Conservation (phyloP, 2,888 invertebrate species). For the Drosophila putrida region DNA sequence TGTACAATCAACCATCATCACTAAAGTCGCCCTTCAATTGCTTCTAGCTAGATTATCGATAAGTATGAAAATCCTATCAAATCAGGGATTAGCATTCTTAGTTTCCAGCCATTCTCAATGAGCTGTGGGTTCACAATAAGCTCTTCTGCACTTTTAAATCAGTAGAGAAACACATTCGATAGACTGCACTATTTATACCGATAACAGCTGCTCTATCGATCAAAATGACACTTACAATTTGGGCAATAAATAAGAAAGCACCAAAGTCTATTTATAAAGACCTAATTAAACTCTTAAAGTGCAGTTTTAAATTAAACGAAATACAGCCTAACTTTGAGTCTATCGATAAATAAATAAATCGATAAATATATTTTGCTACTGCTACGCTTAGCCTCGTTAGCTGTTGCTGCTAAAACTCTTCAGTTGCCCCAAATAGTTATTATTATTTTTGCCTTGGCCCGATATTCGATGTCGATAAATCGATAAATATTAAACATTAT, state of each 20-base stretch:
- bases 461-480: conserved; percentile 7
- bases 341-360: neutral
- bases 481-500: neutral
- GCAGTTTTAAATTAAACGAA: too few relatives aligned
- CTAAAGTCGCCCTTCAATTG: conserved; percentile 16
- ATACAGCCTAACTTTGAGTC: neutral
- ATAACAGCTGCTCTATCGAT: too few relatives aligned
- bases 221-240: too few relatives aligned
- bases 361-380: neutral
- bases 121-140: too few relatives aligned
- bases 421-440: neutral
- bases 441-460: neutral
- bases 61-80: neutral
- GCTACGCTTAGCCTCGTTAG: too few relatives aligned
- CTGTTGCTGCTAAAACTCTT: too few relatives aligned
- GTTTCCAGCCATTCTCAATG: neutral
- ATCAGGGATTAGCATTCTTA: neutral
- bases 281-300: too few relatives aligned
- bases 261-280: too few relatives aligned
- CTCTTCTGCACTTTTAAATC: too few relatives aligned
- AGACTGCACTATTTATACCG: too few relatives aligned
- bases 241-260: too few relatives aligned
- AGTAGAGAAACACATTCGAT: neutral
- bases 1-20: conserved; percentile 2
- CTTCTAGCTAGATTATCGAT: conserved; percentile 3